Evolutionary conservation across 1,140 invertebrate genomes (phyloP), one percentile per base, ranked within the genome.

Genomic region (Eufriesea mexicana): DNA sequence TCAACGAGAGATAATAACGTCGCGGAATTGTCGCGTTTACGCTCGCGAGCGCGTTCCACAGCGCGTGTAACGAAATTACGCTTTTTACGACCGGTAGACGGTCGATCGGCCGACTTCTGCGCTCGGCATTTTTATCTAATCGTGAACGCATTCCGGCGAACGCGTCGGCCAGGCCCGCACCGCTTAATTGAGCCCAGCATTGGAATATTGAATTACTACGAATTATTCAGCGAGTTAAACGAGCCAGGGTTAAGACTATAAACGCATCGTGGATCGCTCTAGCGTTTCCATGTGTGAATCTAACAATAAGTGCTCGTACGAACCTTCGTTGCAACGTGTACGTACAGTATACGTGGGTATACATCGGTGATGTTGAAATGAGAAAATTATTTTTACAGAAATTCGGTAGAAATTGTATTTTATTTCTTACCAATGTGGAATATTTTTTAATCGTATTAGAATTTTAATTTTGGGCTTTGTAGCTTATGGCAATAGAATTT

Each of bases 1-100:
- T 84, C 78, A 84, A 84, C 78, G 83, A 81, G 83, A 84, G 83
- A 84, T 84, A 84, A 84, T 84, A 75, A 84, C 70, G 71, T 57
- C 83, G 83, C 62, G 79, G 72, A 84, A 84, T 82, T 81, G 79
- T 81, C 83, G 73, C 79, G 83, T 82, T 81, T 82, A 81, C 76
- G 67, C 42, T 47, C 64, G 45, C 45, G 62, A 51, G 64, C 71
- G 47, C 66, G 18, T 42, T 35, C 35, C 8, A n/a, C 14, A 35
- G 28, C n/a, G 8, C 49, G 61, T 20, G 64, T 66, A 68, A 80
- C 68, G 18, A 72, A 80, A 66, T 81, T 81, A 75, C 77, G 47
- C 16, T 80, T 80, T 84, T 80, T 79, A 79, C 76, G 76, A 79
- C 2, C 68, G 28, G 20, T 45, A 57, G 23, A n/a, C 55, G 23